Evolutionary conservation across 2,113 vertebrate species (phyloP).

Genomic region (Bufo bufo): DNA sequence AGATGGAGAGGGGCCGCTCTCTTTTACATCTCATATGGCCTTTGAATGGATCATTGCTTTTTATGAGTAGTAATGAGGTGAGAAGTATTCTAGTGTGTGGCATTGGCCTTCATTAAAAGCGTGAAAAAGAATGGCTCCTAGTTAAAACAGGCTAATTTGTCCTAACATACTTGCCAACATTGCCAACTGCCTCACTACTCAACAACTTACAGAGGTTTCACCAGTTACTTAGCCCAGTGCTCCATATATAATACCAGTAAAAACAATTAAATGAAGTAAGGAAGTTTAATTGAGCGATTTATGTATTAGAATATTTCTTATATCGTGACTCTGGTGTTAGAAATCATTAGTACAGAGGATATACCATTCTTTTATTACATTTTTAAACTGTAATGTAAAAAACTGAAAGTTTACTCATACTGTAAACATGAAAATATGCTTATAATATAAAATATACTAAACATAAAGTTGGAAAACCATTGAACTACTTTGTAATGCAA

Average conservation of each 20-base stretch:
- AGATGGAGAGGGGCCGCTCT: conserved; percentile 62
- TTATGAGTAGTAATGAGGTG: conserved; percentile 90
- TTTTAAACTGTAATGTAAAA: background rate
- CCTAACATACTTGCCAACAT: conserved; percentile 81
- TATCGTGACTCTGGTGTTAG: background rate
- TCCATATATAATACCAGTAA: background rate
- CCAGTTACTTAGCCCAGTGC: background rate
- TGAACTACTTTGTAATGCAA: too few species aligned
- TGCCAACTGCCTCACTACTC: conserved; percentile 52
- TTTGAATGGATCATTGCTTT: conserved; percentile 86
- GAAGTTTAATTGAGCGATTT: background rate
- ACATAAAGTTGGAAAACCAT: background rate
- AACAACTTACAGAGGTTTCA: conserved; percentile 21
- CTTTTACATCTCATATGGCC: conserved; percentile 75
- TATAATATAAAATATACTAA: background rate
- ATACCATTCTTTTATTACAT: background rate
- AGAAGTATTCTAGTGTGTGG: conserved; percentile 88
- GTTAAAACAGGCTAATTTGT: conserved; percentile 81
- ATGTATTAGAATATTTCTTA: background rate
- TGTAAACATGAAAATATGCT: background rate
- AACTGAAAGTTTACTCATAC: background rate
- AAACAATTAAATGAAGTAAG: background rate
- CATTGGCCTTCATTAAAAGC: conserved; percentile 81
- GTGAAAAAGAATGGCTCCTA: conserved; percentile 78
- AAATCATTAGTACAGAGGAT: background rate